A percentile compares a stretch with the other conserved stretches of the same genome.
phyloP scores from a whole-genome alignment of 1,140 invertebrate species.

The Ceratina calcarata region DNA sequence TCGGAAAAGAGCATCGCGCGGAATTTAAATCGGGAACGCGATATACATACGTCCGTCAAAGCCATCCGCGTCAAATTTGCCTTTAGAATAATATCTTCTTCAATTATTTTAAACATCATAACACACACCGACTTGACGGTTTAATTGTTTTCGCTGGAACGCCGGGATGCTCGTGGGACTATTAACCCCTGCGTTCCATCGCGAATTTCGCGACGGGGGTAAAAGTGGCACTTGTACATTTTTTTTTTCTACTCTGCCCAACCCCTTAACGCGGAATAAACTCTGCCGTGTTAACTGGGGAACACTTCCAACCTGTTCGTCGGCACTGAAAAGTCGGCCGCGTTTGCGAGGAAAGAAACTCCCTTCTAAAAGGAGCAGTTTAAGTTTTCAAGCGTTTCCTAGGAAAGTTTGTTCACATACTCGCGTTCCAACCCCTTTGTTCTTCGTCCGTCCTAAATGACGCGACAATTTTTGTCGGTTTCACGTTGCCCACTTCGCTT shows the following conservation, averaged over 20 bases:
- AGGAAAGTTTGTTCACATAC: constrained; percentile 46
- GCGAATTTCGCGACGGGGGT: constrained; percentile 6
- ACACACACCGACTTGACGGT: no score
- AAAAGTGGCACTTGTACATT: constrained; percentile 18
- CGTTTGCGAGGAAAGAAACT: constrained; percentile 2
- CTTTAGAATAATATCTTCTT: no score
- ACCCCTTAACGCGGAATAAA: constrained; percentile 12
- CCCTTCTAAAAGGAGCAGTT: constrained; percentile 34
- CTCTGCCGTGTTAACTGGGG: constrained; percentile 32
- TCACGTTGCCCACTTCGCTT: not conserved
- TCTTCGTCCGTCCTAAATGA: not conserved
- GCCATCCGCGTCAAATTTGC: no score
- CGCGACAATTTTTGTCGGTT: not conserved
- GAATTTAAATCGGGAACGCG: not conserved
- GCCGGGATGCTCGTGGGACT: not conserved
- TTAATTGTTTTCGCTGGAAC: not conserved
- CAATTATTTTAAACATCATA: no score
- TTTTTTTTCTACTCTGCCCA: not conserved
- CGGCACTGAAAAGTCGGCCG: constrained; percentile 33
- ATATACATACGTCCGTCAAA: no score
- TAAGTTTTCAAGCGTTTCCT: constrained; percentile 52
- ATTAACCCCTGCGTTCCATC: constrained; percentile 32
- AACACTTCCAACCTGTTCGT: constrained; percentile 28
- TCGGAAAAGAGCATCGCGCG: not conserved
- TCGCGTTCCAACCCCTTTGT: constrained; percentile 24